These are phyloP conservation scores for Neodiprion fabricii DNA, from an alignment of 1,140 invertebrate genomes.

Conservation along the genomic window DNA sequence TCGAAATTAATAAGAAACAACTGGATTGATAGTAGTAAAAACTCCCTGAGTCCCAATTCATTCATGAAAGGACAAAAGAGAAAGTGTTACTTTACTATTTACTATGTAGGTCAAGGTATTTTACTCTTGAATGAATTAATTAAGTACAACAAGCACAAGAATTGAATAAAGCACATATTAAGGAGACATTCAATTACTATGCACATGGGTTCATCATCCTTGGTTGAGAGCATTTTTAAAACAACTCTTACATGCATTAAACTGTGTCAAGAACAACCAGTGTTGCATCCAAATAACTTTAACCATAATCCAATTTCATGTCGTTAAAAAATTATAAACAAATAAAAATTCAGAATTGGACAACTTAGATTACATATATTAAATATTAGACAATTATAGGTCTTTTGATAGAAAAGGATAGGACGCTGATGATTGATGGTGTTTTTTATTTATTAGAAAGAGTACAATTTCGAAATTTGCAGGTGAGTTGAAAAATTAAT, in stretches of 20 bases:
- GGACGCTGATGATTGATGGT: too few relatives aligned
- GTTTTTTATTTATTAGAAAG: too few relatives aligned
- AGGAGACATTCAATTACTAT: not conserved
- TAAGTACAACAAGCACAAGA: not conserved
- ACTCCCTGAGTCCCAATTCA: constrained; percentile 32
- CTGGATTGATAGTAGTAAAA: constrained; percentile 34
- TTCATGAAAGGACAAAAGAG: constrained; percentile 40
- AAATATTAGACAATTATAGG: too few relatives aligned
- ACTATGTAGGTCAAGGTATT: constrained; percentile 45
- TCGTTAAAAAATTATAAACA: too few relatives aligned
- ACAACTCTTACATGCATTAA: not conserved
- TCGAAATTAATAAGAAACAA: not conserved
- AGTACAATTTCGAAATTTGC: too few relatives aligned
- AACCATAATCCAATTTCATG: not conserved
- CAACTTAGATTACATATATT: too few relatives aligned
- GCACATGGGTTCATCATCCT: not conserved
- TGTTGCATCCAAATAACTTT: not conserved
- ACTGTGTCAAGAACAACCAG: not conserved
- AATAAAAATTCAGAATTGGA: too few relatives aligned
- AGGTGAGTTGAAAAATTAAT: too few relatives aligned
- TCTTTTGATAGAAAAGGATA: too few relatives aligned
- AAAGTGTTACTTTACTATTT: constrained; percentile 39
- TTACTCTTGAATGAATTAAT: not conserved
- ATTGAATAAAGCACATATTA: not conserved
- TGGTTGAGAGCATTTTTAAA: not conserved